Base-by-base conservation (phyloP, 2,797 vertebrate genomes). In the Rhynchonycteris naso region DNA sequence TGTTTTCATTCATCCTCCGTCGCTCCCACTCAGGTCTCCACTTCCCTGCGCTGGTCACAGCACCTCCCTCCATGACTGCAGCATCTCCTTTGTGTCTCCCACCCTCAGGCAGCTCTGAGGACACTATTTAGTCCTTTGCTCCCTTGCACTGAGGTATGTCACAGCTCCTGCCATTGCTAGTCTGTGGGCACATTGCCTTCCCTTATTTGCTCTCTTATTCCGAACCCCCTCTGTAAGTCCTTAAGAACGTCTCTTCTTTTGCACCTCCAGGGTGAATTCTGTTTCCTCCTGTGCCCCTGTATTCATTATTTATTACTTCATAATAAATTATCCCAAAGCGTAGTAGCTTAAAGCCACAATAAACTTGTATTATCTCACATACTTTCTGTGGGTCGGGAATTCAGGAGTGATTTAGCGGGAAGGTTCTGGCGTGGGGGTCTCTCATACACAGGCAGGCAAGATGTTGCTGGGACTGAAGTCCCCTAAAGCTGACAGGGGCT, bases 231-330 rank as follows among this genome's bases (percentile, higher is more conserved):
- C 43, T 19, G 24, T 56, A 30, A 88, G 71, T 76, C 63, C 47
- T 93, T 92, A 88, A 93, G 85, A 56, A 94, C 56, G 26, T 79
- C 86, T 86, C 38, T 90, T 92, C 74, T 74, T 91, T 91, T 54
- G 80, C 87, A 92, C 83, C 76, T 43, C 26, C 33, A 83, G 68
- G 22, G 12, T 92, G 22, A 88, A 90, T 69, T 83, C 26, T 93
- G n/a, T 91, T 86, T 88, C 83, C 65, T 91, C 58, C 68, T 56
- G 15, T 65, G 88, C 24, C 72, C 13, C 54, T 24, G 9, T 47
- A 28, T 91, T 91, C 56, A 28, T 91, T 93, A 52, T 75, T 80
- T 80, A 5, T 91, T 59, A 61, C 35, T 75, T 93, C 56, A 24
- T 50, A 91, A 43, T 35, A 71, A 54, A 63, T 89, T 63, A 84